Percentiles rank a stretch among this genome's conserved stretches.
Evolutionary conservation across 1,140 invertebrate species (phyloP).

Genomic region (Drosophila novamexicana): DNA sequence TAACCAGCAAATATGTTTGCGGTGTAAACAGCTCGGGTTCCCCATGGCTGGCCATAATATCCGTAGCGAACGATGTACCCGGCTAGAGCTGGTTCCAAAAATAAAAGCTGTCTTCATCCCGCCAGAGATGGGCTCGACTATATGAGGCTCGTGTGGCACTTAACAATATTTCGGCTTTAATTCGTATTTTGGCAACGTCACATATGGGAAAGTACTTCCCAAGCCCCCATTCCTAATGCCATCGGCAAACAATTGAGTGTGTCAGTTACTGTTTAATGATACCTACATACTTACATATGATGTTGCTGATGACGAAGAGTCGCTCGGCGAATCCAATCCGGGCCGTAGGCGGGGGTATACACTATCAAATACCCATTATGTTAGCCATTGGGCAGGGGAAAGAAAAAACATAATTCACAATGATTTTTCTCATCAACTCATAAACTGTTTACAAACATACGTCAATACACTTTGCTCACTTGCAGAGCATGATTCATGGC

Average conservation of each 20-base stretch:
- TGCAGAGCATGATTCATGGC: slow-evolving; percentile 6
- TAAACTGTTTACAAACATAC: not conserved
- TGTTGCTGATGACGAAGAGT: slow-evolving; percentile 23
- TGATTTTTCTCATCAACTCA: too few species aligned
- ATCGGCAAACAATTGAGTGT: slow-evolving; percentile 45
- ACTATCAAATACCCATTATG: slow-evolving; percentile 11
- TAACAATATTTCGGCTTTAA: slow-evolving; percentile 16
- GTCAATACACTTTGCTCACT: not conserved
- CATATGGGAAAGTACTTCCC: slow-evolving; percentile 30
- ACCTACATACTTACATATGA: not conserved
- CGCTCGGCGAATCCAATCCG: not conserved
- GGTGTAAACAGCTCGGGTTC: slow-evolving; percentile 24
- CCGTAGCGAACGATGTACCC: not conserved
- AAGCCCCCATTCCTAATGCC: slow-evolving; percentile 33
- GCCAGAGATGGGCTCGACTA: slow-evolving; percentile 35
- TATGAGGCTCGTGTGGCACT: not conserved
- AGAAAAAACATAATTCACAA: not conserved
- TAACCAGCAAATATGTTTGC: slow-evolving; percentile 1
- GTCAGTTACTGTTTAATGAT: slow-evolving; percentile 36
- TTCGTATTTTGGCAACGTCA: slow-evolving; percentile 33
- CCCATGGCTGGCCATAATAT: slow-evolving; percentile 14
- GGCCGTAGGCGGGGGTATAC: not conserved
- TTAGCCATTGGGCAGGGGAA: not conserved
- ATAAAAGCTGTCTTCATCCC: slow-evolving; percentile 53
- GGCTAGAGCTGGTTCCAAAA: slow-evolving; percentile 37